Base-by-base conservation (phyloP, 2,888 invertebrate species). In the Lasioglossum calceatum region DNA sequence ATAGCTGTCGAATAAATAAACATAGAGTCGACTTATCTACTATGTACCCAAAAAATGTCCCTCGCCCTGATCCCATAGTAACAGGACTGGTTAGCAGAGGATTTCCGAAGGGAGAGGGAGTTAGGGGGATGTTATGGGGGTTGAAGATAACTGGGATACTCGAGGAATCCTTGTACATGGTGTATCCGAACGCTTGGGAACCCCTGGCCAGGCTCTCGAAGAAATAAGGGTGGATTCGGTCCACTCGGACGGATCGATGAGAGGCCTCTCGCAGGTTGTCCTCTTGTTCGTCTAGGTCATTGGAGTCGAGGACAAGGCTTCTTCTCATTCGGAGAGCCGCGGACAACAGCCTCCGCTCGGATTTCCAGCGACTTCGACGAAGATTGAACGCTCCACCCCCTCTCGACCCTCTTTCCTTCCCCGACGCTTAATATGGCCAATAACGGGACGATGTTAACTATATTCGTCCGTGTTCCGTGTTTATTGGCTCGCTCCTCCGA, bases 291-390 rank as follows among this genome's bases (percentile, higher is more conserved):
- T 77, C 80, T 27, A 70, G 78, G 73, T 77, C 70, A 85, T 89
- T 88, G 86, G 87, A 86, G 89, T 74, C 84, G 84, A 80, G 84
- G 74, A 86, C 77, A 44, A 86, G 78, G 72, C 78, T 80, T 78
- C 42, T 58, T 82, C 67, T 71, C 71, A 75, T 10, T 61, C 47
- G 70, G 71, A 72, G 79, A 39, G 81, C 44, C 71, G 74, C 75
- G 75, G 81, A 84, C 81, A 84, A 86, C 76, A 79, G 72, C 58
- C 67, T 76, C 61, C 79, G 72, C 72, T 89, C 70, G 70, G 70
- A 86, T 83, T 82, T 36, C 81, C 61, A 84, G 77, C 71, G 84
- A 77, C 79, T 77, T 77, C 84, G 83, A 86, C 81, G 81, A 81
- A 86, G 77, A 86, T 77, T 70, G 42, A 54, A 54, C 54, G 3